Conservation (phyloP, 2,888 invertebrate species). For the Orchestes rusci region DNA sequence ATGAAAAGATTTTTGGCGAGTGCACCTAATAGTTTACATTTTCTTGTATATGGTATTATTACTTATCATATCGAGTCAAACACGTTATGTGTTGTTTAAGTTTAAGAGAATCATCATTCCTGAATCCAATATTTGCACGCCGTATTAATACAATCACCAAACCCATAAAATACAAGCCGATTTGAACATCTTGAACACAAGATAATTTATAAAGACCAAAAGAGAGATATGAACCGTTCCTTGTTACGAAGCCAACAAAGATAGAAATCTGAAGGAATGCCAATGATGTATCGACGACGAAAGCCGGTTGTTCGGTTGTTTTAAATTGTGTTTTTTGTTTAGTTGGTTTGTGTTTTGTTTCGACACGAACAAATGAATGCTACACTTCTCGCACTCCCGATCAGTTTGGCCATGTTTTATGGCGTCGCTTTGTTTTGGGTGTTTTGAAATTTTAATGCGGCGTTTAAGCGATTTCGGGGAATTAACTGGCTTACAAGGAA, state of each 20-base stretch:
- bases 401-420: slow-evolving; percentile 37
- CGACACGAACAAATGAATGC: slow-evolving; percentile 44
- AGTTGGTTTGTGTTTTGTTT: slow-evolving; percentile 41
- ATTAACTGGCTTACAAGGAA: slow-evolving; percentile 10
- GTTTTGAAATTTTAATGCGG: slow-evolving; percentile 17
- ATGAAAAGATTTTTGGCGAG: too few relatives aligned
- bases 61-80: too few relatives aligned
- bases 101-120: too few relatives aligned
- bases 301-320: slow-evolving; percentile 44
- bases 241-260: slow-evolving; percentile 15
- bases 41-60: too few relatives aligned
- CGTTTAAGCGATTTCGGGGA: slow-evolving; percentile 14
- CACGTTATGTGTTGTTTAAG: too few relatives aligned
- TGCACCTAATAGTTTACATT: too few relatives aligned
- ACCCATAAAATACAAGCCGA: too few relatives aligned
- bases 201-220: slow-evolving; percentile 14
- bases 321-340: slow-evolving; percentile 39
- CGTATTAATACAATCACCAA: too few relatives aligned
- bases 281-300: slow-evolving; percentile 45
- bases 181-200: too few relatives aligned
- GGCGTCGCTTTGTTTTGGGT: slow-evolving; percentile 8
- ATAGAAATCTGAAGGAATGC: slow-evolving; percentile 36
- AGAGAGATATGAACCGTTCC: slow-evolving; percentile 13
- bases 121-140: too few relatives aligned
- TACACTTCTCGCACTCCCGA: slow-evolving; percentile 41